phyloP scores from a whole-genome alignment of 2,797 vertebrate genomes.

The Cryptoprocta ferox region DNA sequence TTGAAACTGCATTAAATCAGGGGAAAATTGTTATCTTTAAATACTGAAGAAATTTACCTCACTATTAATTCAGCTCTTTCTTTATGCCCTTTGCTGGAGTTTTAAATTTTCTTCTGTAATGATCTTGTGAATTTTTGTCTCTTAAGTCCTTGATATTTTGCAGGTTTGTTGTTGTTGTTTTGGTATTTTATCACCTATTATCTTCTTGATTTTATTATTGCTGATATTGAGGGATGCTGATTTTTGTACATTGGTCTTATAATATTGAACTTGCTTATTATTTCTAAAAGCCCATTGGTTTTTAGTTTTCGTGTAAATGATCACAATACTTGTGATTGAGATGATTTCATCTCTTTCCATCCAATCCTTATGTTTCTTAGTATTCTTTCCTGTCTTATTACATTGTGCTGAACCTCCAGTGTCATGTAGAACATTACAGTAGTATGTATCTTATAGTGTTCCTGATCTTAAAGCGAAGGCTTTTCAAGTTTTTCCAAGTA shows the following conservation, averaged over 20 bases:
- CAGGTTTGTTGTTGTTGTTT: not conserved
- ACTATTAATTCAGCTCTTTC: not conserved
- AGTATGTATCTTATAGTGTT: not conserved
- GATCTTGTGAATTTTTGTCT: not conserved
- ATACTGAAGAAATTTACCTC: not conserved
- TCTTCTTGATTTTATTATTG: not conserved
- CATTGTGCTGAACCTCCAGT: not conserved
- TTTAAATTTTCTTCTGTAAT: not conserved
- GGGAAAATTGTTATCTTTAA: not conserved
- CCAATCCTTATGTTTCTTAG: not conserved
- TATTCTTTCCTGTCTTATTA: not conserved
- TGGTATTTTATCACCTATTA: not conserved
- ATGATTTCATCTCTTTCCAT: not conserved
- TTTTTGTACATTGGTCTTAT: not conserved
- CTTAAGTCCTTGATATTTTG: not conserved
- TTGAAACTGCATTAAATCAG: not conserved
- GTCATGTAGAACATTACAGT: not conserved
- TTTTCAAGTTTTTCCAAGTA: not conserved
- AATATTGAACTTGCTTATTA: not conserved
- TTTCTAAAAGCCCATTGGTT: not conserved
- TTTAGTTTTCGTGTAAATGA: not conserved
- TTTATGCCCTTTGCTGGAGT: not conserved
- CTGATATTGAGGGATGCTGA: not conserved
- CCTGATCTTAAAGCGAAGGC: not conserved
- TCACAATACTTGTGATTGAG: not conserved